Base-by-base conservation (phyloP, 2,888 invertebrate species). In the Yponomeuta evonymella region DNA sequence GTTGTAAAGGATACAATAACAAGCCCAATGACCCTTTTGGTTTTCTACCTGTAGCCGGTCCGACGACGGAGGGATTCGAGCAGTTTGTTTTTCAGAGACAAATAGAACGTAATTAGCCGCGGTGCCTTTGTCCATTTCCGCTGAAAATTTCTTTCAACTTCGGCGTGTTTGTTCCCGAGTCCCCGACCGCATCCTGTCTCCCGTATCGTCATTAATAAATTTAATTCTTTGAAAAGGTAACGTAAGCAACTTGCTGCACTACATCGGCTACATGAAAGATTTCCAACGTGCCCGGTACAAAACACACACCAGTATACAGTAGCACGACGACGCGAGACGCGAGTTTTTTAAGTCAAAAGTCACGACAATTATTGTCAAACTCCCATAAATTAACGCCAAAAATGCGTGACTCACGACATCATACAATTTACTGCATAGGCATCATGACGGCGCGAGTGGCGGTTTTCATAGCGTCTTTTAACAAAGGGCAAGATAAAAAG, bases 21-120 rank as follows among this genome's bases (percentile, higher is more conserved):
- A 58, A 58, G 51, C 51, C 43, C 43, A 43, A 43, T 8, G 12
- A 65, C 12, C 65, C 65, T 65, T 65, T 65, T 65, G 48, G 43
- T 71, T 51, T 67, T 65, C 68, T 82, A 81, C 77, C 80, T 75
- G 76, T 73, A 76, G 76, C 76, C 77, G 15, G 77, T 76, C 67
- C 70, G 78, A 76, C 70, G 78, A 76, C 75, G 77, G 75, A 78
- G 80, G 79, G 78, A 78, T 67, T 81, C 79, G 78, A 84, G 79
- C 79, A 79, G 81, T 81, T 82, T 86, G 84, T 88, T 86, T 84
- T 80, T 80, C 80, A 75, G 78, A 76, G 71, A 81, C 84, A 88
- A 88, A 88, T 84, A 88, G 81, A 80, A 79, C 81, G 83, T 85
- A 86, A 87, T 87, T 85, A 87, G 84, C 81, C 77, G 83, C 84